Evolutionary conservation across 2,113 vertebrate genomes (phyloP).

Genomic region (Laticauda laticaudata): DNA sequence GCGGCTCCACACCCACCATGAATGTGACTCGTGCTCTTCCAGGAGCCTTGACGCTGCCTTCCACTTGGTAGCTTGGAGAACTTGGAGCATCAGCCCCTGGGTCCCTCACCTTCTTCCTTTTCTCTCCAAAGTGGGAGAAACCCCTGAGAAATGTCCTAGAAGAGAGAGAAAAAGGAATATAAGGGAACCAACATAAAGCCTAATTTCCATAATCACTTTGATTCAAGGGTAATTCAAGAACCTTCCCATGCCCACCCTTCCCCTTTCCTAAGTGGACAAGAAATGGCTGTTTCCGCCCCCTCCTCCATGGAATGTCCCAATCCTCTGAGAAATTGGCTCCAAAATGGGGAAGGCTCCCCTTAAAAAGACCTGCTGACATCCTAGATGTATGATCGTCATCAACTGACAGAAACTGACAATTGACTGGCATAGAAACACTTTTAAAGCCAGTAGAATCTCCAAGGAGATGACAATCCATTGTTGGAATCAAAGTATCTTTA

Average conservation of each 20-base stretch:
- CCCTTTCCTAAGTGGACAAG: too few relatives aligned
- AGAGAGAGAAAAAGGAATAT: not conserved
- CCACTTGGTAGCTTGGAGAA: not conserved
- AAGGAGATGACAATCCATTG: too few relatives aligned
- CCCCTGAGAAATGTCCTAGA: not conserved
- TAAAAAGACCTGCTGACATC: not conserved
- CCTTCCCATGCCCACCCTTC: too few relatives aligned
- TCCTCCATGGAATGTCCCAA: too few relatives aligned
- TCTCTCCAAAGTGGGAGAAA: not conserved
- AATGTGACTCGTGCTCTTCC: too few relatives aligned
- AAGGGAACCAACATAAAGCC: not conserved
- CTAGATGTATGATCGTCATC: not conserved
- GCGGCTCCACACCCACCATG: not conserved
- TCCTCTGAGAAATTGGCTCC: too few relatives aligned
- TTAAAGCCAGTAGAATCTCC: too few relatives aligned
- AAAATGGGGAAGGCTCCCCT: not conserved
- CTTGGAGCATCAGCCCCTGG: too few relatives aligned
- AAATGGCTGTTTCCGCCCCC: too few relatives aligned
- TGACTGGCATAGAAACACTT: too few relatives aligned
- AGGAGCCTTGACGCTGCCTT: not conserved
- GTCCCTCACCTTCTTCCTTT: not conserved
- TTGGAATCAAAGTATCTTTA: too few relatives aligned
- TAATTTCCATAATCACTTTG: not conserved
- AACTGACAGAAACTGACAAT: too few relatives aligned
- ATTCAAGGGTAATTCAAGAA: not conserved